Conservation (phyloP, 2,797 vertebrate genomes). For the Syndactyla subalaris region DNA sequence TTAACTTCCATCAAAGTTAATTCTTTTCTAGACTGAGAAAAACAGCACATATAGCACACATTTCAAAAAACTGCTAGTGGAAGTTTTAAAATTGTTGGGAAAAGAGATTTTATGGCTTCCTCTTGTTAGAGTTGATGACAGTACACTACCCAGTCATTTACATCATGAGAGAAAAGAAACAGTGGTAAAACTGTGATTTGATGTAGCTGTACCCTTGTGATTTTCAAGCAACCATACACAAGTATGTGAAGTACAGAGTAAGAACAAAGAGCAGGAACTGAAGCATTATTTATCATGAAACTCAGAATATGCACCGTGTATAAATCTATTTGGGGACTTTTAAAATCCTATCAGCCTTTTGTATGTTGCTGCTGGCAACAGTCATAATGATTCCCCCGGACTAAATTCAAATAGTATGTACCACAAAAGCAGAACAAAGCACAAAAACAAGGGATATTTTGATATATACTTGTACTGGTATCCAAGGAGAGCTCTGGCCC, state of each 20-base stretch:
- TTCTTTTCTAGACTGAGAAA: background rate
- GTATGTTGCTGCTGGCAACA: background rate
- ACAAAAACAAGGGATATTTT: background rate
- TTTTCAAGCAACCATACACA: background rate
- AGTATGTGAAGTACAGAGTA: background rate
- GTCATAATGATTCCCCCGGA: accelerated
- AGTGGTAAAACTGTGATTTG: background rate
- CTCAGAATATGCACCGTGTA: background rate
- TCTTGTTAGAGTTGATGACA: background rate
- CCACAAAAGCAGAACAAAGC: background rate
- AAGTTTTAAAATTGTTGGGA: background rate
- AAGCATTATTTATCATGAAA: background rate
- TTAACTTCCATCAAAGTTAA: background rate
- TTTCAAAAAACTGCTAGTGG: background rate
- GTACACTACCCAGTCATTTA: background rate
- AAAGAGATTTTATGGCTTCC: background rate
- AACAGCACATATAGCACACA: background rate
- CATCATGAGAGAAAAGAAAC: background rate
- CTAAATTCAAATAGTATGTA: background rate
- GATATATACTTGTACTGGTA: background rate
- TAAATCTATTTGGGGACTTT: background rate
- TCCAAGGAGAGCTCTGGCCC: background rate
- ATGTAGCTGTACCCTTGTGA: background rate
- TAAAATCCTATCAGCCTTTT: background rate
- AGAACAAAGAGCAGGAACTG: background rate